A percentile compares a stretch with the other conserved stretches of the same genome.
phyloP scores from a whole-genome alignment of 1,140 invertebrate species.

The Melitaea cinxia region DNA sequence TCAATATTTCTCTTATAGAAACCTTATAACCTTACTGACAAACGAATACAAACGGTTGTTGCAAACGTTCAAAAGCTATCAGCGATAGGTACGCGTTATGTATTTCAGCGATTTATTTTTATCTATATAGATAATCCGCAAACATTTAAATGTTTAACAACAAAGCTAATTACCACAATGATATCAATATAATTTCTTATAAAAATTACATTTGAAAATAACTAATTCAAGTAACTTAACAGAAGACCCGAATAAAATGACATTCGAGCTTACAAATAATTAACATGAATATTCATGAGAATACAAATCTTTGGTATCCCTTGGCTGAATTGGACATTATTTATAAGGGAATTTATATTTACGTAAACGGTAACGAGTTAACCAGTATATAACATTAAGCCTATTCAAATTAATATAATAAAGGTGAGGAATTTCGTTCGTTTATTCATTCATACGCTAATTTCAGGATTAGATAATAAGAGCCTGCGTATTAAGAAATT shows the following conservation, averaged over 20 bases:
- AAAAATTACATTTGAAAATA: neutral
- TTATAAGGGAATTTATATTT: constrained; percentile 2
- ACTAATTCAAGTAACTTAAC: constrained; percentile 11
- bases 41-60: too few species aligned
- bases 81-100: too few species aligned
- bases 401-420: neutral
- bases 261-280: constrained; percentile 15
- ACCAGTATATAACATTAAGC: neutral
- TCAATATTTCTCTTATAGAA: too few species aligned
- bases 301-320: constrained; percentile 19
- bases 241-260: constrained; percentile 15
- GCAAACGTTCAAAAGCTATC: too few species aligned
- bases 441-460: neutral
- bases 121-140: too few species aligned
- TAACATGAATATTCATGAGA: constrained; percentile 30
- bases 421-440: neutral
- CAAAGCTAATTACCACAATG: too few species aligned
- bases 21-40: too few species aligned
- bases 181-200: neutral
- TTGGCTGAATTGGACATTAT: constrained; percentile 16
- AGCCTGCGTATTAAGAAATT: too few species aligned
- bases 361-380: neutral
- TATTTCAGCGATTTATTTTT: too few species aligned
- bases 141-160: too few species aligned
- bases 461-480: too few species aligned